phyloP scores from a whole-genome alignment of 2,797 vertebrate species.

The Dipus sagitta region DNA sequence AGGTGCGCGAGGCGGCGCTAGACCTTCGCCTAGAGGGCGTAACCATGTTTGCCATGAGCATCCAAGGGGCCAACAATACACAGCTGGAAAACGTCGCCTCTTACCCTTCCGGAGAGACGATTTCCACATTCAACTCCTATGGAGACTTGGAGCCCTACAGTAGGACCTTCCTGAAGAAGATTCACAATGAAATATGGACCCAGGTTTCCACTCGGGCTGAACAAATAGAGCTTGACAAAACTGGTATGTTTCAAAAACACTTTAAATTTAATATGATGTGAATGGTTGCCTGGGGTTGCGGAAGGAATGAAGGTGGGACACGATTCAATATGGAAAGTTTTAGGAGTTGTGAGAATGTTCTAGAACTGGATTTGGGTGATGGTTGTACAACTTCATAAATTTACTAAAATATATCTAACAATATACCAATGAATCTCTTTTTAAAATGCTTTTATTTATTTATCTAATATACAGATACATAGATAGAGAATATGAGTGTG shows the following conservation, averaged over 20 bases:
- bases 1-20: constrained; percentile 30
- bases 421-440: not conserved
- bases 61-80: constrained; percentile 65
- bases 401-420: not conserved
- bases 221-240: constrained; percentile 70
- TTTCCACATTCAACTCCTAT: constrained; percentile 67
- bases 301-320: not conserved
- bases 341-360: not conserved
- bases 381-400: not conserved
- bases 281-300: not conserved
- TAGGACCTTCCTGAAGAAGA: constrained; percentile 78
- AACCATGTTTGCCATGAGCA: constrained; percentile 75
- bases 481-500: too few species aligned
- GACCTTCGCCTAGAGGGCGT: constrained; percentile 68
- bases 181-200: constrained; percentile 79
- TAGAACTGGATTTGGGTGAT: not conserved
- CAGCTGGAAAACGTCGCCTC: constrained; percentile 80
- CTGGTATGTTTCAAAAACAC: constrained; percentile 75
- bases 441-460: too few species aligned
- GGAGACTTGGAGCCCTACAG: constrained; percentile 60
- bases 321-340: not conserved
- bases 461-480: too few species aligned
- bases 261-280: not conserved
- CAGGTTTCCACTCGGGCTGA: constrained; percentile 32
- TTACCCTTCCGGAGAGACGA: constrained; percentile 65